These are phyloP conservation scores for Choristoneura fumiferana DNA, from an alignment of 1,140 invertebrate genomes.

Conservation along the genomic window DNA sequence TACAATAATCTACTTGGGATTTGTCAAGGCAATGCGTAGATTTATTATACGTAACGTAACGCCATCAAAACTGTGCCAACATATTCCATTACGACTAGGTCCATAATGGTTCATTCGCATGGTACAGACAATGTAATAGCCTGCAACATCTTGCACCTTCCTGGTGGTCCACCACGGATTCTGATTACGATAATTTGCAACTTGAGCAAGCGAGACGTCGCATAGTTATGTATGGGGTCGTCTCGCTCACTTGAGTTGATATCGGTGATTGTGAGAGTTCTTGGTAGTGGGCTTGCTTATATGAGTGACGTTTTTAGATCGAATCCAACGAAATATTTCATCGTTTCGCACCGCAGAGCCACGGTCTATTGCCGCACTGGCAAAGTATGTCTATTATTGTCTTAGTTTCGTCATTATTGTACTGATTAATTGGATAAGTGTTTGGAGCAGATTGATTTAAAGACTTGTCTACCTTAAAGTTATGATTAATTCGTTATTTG, in stretches of 20 bases:
- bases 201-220: neutral
- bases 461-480: too few relatives aligned
- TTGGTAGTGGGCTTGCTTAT: slow-evolving; percentile 4
- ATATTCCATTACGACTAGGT: slow-evolving; percentile 1
- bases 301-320: slow-evolving; percentile 56
- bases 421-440: slow-evolving; percentile 22
- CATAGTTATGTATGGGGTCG: neutral
- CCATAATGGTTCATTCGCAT: neutral
- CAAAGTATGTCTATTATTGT: slow-evolving; percentile 37
- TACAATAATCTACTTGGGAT: neutral
- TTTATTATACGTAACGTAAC: slow-evolving; percentile 1
- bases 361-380: slow-evolving; percentile 8
- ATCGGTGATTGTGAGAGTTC: neutral
- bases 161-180: neutral
- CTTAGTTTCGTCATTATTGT: slow-evolving; percentile 36
- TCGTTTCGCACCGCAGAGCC: slow-evolving; percentile 32
- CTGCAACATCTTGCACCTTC: slow-evolving; percentile 9
- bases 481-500: too few relatives aligned
- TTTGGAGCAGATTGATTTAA: slow-evolving; percentile 7
- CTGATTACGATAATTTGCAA: neutral
- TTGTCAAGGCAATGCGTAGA: neutral
- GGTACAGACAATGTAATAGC: neutral
- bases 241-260: neutral
- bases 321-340: slow-evolving; percentile 37
- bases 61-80: slow-evolving; percentile 8